Conservation (phyloP, 2,888 invertebrate species). For the Acronicta aceris region DNA sequence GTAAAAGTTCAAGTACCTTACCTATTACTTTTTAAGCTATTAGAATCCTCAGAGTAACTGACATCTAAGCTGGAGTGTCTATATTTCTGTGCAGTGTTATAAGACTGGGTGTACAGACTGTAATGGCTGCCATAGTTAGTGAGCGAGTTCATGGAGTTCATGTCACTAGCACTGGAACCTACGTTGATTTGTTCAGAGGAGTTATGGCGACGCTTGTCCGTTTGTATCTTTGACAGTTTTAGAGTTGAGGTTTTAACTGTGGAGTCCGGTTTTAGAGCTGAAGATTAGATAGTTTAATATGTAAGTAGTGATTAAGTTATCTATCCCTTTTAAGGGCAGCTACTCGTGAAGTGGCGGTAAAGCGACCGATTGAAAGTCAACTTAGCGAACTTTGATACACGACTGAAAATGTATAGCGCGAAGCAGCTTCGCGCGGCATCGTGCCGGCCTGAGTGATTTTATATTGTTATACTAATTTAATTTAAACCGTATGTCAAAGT, state of each 20-base stretch:
- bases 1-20: slow-evolving; percentile 67
- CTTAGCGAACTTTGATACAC: no score
- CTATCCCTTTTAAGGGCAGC: no score
- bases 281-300: slow-evolving; percentile 51
- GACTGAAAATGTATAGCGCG: no score
- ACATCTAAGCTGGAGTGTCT: slow-evolving; percentile 85
- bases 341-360: no score
- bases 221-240: slow-evolving; percentile 81
- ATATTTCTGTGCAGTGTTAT: slow-evolving; percentile 73
- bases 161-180: slow-evolving; percentile 67
- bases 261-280: slow-evolving; percentile 77
- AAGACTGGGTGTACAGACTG: slow-evolving; percentile 80
- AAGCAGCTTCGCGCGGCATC: no score
- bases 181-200: slow-evolving; percentile 81
- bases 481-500: no score
- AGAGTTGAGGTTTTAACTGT: slow-evolving; percentile 76
- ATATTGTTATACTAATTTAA: no score
- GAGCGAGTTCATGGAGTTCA: slow-evolving; percentile 70
- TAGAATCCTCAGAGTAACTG: slow-evolving; percentile 91
- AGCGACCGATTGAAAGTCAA: no score
- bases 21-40: slow-evolving; percentile 91
- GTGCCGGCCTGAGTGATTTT: no score
- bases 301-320: no score
- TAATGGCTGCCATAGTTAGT: slow-evolving; percentile 85
- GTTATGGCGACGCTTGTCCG: slow-evolving; percentile 89